Base-by-base conservation (phyloP, 2,797 vertebrate species). In the Xenops minutus region DNA sequence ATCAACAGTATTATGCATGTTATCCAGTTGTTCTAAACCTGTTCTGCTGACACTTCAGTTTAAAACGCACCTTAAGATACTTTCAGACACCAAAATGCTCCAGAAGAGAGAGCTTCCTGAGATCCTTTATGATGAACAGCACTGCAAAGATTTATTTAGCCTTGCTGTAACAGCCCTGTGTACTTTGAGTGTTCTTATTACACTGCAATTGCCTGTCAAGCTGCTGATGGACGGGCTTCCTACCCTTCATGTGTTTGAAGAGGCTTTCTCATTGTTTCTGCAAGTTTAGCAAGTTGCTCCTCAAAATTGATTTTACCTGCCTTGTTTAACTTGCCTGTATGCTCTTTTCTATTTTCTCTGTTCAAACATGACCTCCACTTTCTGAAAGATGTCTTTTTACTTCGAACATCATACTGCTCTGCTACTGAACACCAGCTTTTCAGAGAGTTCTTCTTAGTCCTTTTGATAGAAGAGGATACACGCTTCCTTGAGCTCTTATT, bases 71-170 rank as follows among this genome's bases (percentile, higher is more conserved):
- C 58, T 75, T 90, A 30, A 72, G 22, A 68, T 21, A 24, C n/a
- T 89, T 85, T 74, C 32, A 78, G 51, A 48, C 34, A 79, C 36
- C 51, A 81, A 77, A 81, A 81, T 27, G 29, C 54, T 88, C 73
- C 79, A 76, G 48, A 72, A 93, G 41, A 81, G 49, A 93, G 78
- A 72, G 30, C 5, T 95, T 55, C 43, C 48, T 0, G 5, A 90
- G 62, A 88, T 68, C 27, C 48, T 85, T 79, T 36, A 32, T 61
- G 68, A 84, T 34, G 74, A 95, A 81, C n/a, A 85, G 88, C 51
- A 93, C 88, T 90, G 80, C 66, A 93, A 96, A 94, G 88, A 78
- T 93, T 93, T 95, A 90, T 92, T 95, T 92, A 94, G 83, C 77
- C 63, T 93, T 90, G 55, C 46, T 59, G 54, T 48, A 75, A 27